phyloP scores from a whole-genome alignment of 2,797 vertebrate genomes.

The Loris lydekkerianus region DNA sequence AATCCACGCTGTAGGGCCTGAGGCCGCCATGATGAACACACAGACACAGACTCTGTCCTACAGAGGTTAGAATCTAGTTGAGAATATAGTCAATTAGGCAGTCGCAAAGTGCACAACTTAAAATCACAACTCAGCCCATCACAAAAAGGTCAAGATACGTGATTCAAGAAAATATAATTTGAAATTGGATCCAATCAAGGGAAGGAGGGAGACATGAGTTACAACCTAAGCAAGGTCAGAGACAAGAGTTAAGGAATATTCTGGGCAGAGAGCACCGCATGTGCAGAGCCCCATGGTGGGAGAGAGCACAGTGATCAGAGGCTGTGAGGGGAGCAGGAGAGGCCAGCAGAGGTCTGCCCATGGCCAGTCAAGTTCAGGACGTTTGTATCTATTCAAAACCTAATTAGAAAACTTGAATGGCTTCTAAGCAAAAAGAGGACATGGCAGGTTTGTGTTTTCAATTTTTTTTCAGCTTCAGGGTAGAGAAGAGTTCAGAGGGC shows the following conservation, averaged over 20 bases:
- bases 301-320: background rate
- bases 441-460: background rate
- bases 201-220: background rate
- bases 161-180: constrained; percentile 39
- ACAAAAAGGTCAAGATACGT: background rate
- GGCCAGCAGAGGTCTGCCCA: background rate
- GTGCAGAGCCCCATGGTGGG: background rate
- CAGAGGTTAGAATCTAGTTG: background rate
- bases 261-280: background rate
- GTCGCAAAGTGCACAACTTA: background rate
- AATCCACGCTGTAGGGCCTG: background rate
- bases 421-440: background rate
- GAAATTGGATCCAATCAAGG: constrained; percentile 19
- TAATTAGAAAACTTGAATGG: background rate
- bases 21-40: background rate
- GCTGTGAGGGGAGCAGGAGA: background rate
- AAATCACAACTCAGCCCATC: background rate
- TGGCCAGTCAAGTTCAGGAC: background rate
- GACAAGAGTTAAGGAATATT: background rate
- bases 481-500: background rate
- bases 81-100: background rate
- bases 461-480: background rate
- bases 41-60: background rate
- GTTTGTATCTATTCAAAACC: background rate
- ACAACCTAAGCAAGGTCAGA: background rate